phyloP scores from a whole-genome alignment of 2,797 vertebrate species.

The Myotis planiceps region DNA sequence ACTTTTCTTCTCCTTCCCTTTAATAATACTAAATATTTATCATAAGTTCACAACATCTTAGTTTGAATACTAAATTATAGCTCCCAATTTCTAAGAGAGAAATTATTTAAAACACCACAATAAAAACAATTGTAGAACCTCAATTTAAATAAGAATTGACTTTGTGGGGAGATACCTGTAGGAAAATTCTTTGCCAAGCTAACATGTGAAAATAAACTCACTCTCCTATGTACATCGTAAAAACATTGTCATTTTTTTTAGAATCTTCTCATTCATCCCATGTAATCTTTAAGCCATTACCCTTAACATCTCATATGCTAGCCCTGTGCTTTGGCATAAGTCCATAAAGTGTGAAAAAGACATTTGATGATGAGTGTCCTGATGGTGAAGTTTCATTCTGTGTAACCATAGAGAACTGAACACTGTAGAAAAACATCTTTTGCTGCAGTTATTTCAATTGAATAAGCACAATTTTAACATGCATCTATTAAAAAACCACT shows the following conservation, averaged over 20 bases:
- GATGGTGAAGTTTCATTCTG: neutral
- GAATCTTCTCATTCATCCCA: neutral
- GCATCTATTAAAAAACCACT: slow-evolving; percentile 61
- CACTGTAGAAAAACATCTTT: slow-evolving; percentile 33
- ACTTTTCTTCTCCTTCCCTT: neutral
- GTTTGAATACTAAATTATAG: neutral
- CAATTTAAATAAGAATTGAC: neutral
- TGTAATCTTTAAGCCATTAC: slow-evolving; percentile 33
- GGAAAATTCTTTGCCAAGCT: neutral
- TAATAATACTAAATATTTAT: neutral
- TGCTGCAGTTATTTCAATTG: slow-evolving; percentile 44
- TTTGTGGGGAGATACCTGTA: neutral
- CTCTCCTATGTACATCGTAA: neutral
- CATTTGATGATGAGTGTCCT: neutral
- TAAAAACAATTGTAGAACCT: neutral
- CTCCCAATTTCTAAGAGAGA: neutral
- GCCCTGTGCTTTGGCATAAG: neutral
- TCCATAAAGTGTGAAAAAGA: neutral
- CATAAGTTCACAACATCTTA: neutral
- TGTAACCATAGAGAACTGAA: neutral
- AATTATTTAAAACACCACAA: neutral
- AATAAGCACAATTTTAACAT: slow-evolving; percentile 70
- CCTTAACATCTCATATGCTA: neutral
- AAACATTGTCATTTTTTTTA: neutral
- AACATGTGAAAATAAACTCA: neutral